A percentile compares a stretch with the other conserved stretches of the same genome.
These are phyloP conservation scores for Calephelis nemesis DNA, from an alignment of 1,140 invertebrate species.

Conservation along the genomic window DNA sequence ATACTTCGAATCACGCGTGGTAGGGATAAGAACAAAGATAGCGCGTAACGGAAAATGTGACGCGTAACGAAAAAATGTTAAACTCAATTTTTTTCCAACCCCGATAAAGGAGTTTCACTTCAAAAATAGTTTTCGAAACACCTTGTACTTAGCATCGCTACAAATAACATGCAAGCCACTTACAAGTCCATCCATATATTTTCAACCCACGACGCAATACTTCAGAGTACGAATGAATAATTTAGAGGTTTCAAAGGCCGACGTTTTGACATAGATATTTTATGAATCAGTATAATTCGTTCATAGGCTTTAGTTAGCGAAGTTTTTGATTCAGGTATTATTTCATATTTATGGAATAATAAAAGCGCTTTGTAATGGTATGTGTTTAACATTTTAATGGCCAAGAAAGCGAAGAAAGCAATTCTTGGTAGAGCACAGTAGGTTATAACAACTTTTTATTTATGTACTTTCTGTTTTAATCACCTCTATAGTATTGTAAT, in stretches of 20 bases:
- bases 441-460: too few relatives aligned
- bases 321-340: slow-evolving; percentile 12
- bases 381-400: not conserved
- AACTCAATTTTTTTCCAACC: too few relatives aligned
- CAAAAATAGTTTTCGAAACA: too few relatives aligned
- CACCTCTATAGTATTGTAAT: too few relatives aligned
- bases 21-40: too few relatives aligned
- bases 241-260: slow-evolving; percentile 8
- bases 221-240: slow-evolving; percentile 5
- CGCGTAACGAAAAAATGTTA: too few relatives aligned
- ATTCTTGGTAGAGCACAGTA: too few relatives aligned
- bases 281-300: slow-evolving; percentile 7
- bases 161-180: not conserved
- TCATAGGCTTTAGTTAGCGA: slow-evolving; percentile 2
- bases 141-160: too few relatives aligned
- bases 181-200: slow-evolving; percentile 1
- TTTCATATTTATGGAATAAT: slow-evolving; percentile 8
- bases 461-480: too few relatives aligned
- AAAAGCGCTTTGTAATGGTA: slow-evolving; percentile 11
- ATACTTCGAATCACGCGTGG: too few relatives aligned
- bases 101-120: too few relatives aligned
- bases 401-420: not conserved
- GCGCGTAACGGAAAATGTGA: too few relatives aligned
- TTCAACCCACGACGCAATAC: slow-evolving; percentile 1
- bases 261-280: slow-evolving; percentile 13